These are phyloP conservation scores for Sturmia bella DNA, from an alignment of 2,888 invertebrate genomes.

Conservation along the genomic window DNA sequence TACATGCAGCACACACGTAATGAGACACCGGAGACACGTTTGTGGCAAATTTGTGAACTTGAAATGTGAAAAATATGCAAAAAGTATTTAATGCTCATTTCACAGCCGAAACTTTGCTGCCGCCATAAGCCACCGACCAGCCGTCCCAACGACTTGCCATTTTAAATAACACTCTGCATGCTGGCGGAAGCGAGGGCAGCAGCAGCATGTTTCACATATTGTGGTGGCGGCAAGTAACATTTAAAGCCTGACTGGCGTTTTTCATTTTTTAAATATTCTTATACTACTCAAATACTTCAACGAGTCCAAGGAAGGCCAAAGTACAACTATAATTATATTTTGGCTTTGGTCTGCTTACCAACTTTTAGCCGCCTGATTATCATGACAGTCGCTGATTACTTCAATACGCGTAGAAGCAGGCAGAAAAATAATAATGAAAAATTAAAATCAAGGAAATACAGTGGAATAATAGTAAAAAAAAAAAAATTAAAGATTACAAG, in stretches of 20 bases:
- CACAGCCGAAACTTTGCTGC: slow-evolving; percentile 50
- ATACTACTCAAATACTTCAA: slow-evolving; percentile 1
- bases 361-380: slow-evolving; percentile 67
- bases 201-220: neutral
- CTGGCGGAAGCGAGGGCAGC: slow-evolving; percentile 10
- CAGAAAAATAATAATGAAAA: neutral
- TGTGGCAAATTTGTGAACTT: slow-evolving; percentile 70
- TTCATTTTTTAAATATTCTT: neutral
- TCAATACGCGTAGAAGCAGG: slow-evolving; percentile 10
- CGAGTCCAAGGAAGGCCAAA: slow-evolving; percentile 47
- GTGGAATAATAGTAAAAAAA: neutral
- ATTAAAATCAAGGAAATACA: slow-evolving; percentile 8
- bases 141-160: neutral
- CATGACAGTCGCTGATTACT: slow-evolving; percentile 68
- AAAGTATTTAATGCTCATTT: slow-evolving; percentile 62
- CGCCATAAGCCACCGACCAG: neutral
- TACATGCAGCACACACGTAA: slow-evolving; percentile 67
- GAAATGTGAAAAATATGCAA: slow-evolving; percentile 72
- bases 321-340: slow-evolving; percentile 55
- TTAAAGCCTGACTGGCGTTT: slow-evolving; percentile 26
- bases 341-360: slow-evolving; percentile 59
- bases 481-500: slow-evolving; percentile 14
- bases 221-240: slow-evolving; percentile 33
- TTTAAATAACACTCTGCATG: neutral
- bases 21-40: slow-evolving; percentile 71